Percentiles rank a stretch among this genome's conserved stretches.
phyloP scores from a whole-genome alignment of 2,888 invertebrate species.

The Spodoptera littoralis region DNA sequence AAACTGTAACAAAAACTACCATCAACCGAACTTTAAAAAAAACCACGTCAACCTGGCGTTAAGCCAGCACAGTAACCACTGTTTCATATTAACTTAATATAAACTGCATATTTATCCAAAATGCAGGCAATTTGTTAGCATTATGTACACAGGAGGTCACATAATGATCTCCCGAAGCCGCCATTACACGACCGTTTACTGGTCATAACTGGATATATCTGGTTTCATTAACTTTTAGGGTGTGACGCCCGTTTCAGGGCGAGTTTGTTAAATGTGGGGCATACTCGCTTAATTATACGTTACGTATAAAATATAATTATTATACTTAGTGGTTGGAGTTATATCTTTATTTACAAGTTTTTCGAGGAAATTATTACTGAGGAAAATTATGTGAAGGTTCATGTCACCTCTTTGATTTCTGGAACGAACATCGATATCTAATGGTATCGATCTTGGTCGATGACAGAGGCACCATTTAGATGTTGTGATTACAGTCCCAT shows the following conservation, averaged over 20 bases:
- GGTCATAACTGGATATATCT: conserved; percentile 48
- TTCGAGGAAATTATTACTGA: too few relatives aligned
- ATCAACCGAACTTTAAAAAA: conserved; percentile 30
- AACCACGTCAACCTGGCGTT: conserved; percentile 32
- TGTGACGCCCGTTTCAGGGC: conserved; percentile 44
- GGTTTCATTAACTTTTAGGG: conserved; percentile 62
- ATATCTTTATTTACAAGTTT: too few relatives aligned
- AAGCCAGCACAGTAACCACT: conserved; percentile 34
- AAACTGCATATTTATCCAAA: conserved; percentile 47
- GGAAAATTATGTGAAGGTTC: too few relatives aligned
- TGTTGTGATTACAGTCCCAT: too few relatives aligned
- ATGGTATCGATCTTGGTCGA: too few relatives aligned
- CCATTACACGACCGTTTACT: conserved; percentile 50
- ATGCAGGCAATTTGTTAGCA: conserved; percentile 51
- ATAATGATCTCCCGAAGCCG: conserved; percentile 58
- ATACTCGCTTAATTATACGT: conserved; percentile 10
- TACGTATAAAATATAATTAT: too few relatives aligned
- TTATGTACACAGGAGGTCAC: conserved; percentile 45
- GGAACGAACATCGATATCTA: too few relatives aligned
- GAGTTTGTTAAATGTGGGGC: conserved; percentile 22
- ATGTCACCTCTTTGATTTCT: too few relatives aligned
- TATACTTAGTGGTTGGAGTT: too few relatives aligned
- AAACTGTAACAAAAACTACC: conserved; percentile 15
- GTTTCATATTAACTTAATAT: conserved; percentile 39
- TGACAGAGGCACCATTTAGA: too few relatives aligned